Evolutionary conservation across 2,797 vertebrate genomes (phyloP).

Genomic region (Helicolenus hilgendorfi): DNA sequence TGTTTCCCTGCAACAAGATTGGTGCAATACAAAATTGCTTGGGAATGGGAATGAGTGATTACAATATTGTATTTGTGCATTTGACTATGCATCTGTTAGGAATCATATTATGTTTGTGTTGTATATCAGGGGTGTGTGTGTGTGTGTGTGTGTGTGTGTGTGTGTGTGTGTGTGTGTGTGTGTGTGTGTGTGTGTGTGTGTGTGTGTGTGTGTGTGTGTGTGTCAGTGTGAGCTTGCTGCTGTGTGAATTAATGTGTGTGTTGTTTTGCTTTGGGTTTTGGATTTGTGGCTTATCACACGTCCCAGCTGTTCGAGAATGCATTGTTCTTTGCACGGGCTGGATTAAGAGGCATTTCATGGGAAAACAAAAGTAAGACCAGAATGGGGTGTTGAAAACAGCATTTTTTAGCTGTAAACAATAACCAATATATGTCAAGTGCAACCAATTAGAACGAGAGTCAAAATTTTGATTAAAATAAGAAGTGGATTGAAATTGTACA

Average conservation of each 20-base stretch:
- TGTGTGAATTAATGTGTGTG: slow-evolving; percentile 6
- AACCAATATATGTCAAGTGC: not conserved
- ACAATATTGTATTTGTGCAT: not conserved
- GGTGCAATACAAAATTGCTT: not conserved
- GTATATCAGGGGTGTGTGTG: not conserved
- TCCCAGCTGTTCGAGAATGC: slow-evolving; percentile 51
- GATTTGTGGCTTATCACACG: slow-evolving; percentile 62
- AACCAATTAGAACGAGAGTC: not conserved
- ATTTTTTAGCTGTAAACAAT: slow-evolving; percentile 19
- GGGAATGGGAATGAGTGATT: not conserved
- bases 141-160: not conserved
- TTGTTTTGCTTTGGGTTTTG: slow-evolving; percentile 25
- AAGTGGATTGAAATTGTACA: not conserved
- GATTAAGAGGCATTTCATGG: slow-evolving; percentile 37
- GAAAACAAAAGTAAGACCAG: slow-evolving; percentile 29
- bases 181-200: not conserved
- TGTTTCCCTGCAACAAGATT: not conserved
- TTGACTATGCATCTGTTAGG: not conserved
- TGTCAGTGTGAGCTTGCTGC: not conserved
- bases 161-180: not conserved
- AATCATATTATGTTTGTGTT: not conserved
- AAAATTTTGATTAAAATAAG: not conserved
- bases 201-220: not conserved
- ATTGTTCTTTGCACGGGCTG: slow-evolving; percentile 45
- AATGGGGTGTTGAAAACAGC: slow-evolving; percentile 7